Evolutionary conservation across 2,797 vertebrate species (phyloP).

Genomic region (Halcyon leucocephala): DNA sequence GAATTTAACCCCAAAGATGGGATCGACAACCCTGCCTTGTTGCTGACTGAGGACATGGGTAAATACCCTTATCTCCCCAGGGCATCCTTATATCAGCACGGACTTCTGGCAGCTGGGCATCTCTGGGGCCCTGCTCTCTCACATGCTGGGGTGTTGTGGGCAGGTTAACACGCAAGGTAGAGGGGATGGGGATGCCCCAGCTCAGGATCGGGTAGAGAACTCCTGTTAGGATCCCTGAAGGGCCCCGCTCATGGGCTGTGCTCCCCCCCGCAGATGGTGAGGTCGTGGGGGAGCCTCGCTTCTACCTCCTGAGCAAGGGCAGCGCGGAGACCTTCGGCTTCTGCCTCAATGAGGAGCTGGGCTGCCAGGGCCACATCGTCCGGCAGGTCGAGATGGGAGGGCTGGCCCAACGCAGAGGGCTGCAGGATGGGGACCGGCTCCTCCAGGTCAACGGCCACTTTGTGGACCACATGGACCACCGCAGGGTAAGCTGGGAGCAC

Average conservation of each 20-base stretch:
- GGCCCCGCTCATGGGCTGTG: background rate
- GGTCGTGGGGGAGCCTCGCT: constrained; percentile 66
- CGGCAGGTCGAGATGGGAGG: constrained; percentile 82
- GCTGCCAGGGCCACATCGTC: constrained; percentile 77
- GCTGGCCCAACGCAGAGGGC: constrained; percentile 85
- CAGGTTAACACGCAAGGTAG: background rate
- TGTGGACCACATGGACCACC: constrained; percentile 81
- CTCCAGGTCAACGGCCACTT: constrained; percentile 89
- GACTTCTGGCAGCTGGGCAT: background rate
- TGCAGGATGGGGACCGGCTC: constrained; percentile 86
- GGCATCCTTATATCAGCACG: background rate
- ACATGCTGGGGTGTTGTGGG: background rate
- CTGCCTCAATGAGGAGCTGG: constrained; percentile 74
- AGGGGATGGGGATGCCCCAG: background rate
- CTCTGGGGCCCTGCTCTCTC: background rate
- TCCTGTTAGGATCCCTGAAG: background rate
- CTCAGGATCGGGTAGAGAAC: background rate
- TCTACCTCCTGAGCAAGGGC: constrained; percentile 85
- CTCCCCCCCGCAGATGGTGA: background rate
- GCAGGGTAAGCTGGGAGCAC: constrained; percentile 73
- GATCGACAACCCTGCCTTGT: constrained; percentile 94
- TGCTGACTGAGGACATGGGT: constrained; percentile 77
- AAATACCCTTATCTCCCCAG: background rate
- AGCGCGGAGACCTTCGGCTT: constrained; percentile 86
- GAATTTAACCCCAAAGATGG: constrained; percentile 94